Conservation (phyloP, 2,888 invertebrate species). For the Mesorhabditis sp. region DNA sequence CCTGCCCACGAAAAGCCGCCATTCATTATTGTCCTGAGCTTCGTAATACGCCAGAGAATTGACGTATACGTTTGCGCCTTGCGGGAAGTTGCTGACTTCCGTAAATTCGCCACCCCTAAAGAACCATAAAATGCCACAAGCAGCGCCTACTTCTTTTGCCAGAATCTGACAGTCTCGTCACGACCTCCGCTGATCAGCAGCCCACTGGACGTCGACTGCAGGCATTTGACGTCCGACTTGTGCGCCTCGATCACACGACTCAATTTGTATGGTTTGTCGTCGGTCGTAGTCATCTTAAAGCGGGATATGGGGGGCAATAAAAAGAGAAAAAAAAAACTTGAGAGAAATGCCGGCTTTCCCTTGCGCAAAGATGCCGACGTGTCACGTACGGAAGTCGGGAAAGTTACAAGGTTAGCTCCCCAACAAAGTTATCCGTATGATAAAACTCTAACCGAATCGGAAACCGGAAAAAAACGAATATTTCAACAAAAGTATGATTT, state of each 20-base stretch:
- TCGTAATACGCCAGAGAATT: constrained; percentile 40
- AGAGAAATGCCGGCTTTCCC: neutral
- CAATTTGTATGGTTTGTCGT: constrained; percentile 16
- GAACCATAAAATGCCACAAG: constrained; percentile 1
- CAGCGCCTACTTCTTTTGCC: constrained; percentile 25
- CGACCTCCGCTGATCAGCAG: constrained; percentile 37
- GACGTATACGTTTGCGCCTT: constrained; percentile 27
- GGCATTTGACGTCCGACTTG: constrained; percentile 25
- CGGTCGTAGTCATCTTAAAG: constrained; percentile 11
- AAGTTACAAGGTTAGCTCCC: too few relatives aligned
- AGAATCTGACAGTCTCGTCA: constrained; percentile 41
- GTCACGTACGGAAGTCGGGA: too few relatives aligned
- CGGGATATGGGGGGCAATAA: neutral
- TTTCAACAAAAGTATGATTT: too few relatives aligned
- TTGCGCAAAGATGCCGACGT: too few relatives aligned
- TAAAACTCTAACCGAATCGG: too few relatives aligned
- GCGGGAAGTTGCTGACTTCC: constrained; percentile 14
- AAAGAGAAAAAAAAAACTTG: neutral
- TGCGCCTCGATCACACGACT: constrained; percentile 29
- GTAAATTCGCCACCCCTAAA: constrained; percentile 25
- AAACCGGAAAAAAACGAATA: too few relatives aligned
- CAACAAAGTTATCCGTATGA: too few relatives aligned
- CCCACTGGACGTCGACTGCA: constrained; percentile 25
- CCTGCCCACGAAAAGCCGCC: constrained; percentile 28
- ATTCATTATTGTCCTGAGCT: constrained; percentile 19